Conservation (phyloP, 2,797 vertebrate species). For the Nannoperca obscura region DNA sequence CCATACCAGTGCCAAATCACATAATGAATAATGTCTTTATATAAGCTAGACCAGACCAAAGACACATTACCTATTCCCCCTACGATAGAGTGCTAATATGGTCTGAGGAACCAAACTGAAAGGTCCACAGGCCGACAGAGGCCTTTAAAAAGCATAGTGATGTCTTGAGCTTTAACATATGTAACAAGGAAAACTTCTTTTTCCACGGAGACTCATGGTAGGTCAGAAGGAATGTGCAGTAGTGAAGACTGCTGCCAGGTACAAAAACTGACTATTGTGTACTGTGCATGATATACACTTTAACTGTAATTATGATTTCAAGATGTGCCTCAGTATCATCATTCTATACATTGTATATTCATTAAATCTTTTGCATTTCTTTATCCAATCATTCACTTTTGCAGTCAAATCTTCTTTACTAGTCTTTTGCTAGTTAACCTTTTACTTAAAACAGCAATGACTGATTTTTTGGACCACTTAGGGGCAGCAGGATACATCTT, state of each 20-base stretch:
- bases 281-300: constrained; percentile 1
- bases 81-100: constrained; percentile 20
- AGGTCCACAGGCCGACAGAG: constrained; percentile 21
- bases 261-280: constrained; percentile 1
- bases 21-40: neutral
- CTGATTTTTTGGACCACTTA: neutral
- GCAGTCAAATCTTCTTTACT: neutral
- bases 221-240: neutral
- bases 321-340: neutral
- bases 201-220: constrained; percentile 3
- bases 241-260: constrained; percentile 2
- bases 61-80: constrained; percentile 10
- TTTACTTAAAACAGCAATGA: neutral
- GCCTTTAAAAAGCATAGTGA: constrained; percentile 34
- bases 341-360: neutral
- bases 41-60: constrained; percentile 13
- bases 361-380: neutral
- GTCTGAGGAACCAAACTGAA: constrained; percentile 27
- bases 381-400: neutral
- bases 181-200: constrained; percentile 12
- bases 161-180: constrained; percentile 23
- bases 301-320: neutral
- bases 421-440: no score
- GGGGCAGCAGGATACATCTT: constrained; percentile 9
- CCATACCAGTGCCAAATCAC: constrained; percentile 15